Conservation (phyloP, 1,140 invertebrate genomes). For the Drusus annulatus region DNA sequence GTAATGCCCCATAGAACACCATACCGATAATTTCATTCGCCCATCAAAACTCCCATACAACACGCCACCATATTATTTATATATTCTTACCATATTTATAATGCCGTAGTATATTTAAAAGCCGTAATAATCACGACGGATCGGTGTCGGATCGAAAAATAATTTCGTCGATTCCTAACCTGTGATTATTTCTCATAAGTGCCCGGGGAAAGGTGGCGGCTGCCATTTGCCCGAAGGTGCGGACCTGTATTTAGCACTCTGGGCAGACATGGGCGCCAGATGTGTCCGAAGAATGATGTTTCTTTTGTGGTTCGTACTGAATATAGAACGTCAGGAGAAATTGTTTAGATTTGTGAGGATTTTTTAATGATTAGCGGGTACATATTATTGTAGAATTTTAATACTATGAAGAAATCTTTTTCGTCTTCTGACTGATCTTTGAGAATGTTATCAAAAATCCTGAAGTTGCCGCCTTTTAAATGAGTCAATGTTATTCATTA, state of each 20-base stretch:
- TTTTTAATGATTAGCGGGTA: too few relatives aligned
- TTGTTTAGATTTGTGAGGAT: too few relatives aligned
- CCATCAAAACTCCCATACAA: neutral
- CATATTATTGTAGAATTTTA: too few relatives aligned
- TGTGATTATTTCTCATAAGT: constrained; percentile 49
- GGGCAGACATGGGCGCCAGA: constrained; percentile 22
- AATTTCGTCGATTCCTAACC: constrained; percentile 52
- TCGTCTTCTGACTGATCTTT: too few relatives aligned
- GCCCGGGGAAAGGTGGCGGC: constrained; percentile 1
- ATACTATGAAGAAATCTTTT: too few relatives aligned
- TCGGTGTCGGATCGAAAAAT: constrained; percentile 51
- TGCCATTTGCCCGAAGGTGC: neutral
- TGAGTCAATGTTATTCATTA: too few relatives aligned
- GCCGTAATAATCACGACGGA: constrained; percentile 53
- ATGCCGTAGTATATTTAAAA: constrained; percentile 52
- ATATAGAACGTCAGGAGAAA: too few relatives aligned
- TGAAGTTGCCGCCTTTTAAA: too few relatives aligned
- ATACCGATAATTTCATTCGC: constrained; percentile 48
- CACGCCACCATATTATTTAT: neutral
- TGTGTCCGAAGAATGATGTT: neutral
- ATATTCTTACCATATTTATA: constrained; percentile 29
- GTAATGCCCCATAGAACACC: neutral
- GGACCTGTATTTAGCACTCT: constrained; percentile 34
- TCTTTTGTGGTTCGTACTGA: neutral
- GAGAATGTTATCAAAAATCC: too few relatives aligned